These are phyloP conservation scores for Euura saliciscinereae DNA, from an alignment of 1,140 invertebrate species.

Conservation along the genomic window DNA sequence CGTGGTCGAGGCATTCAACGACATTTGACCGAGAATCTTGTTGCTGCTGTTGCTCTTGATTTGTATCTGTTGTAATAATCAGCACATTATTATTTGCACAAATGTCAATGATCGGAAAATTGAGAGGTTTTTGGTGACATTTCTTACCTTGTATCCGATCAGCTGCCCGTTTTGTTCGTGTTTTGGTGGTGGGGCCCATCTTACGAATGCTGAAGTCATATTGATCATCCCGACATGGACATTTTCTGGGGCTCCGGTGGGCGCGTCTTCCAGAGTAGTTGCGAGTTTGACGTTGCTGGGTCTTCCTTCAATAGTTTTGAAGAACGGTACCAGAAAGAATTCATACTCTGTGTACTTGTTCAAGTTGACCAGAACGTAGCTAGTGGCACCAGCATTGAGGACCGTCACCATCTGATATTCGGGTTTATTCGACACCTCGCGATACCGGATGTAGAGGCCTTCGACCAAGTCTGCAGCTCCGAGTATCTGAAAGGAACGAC, in stretches of 20 bases:
- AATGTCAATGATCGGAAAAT: neutral
- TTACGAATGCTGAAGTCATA: constrained; percentile 75
- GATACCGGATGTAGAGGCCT: constrained; percentile 92
- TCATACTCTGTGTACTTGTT: constrained; percentile 87
- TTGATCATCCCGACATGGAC: constrained; percentile 85
- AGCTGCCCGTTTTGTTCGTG: constrained; percentile 83
- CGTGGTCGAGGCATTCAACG: constrained; percentile 74
- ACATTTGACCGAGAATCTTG: constrained; percentile 72
- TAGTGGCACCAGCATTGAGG: constrained; percentile 68
- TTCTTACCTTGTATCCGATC: constrained; percentile 79
- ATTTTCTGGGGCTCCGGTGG: constrained; percentile 78
- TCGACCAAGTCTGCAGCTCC: constrained; percentile 70
- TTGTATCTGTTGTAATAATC: constrained; percentile 63
- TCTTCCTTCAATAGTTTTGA: constrained; percentile 81
- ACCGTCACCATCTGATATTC: constrained; percentile 76
- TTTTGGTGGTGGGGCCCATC: constrained; percentile 81
- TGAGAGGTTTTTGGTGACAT: constrained; percentile 7
- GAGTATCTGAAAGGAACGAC: constrained; percentile 54
- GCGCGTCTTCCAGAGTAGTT: constrained; percentile 74
- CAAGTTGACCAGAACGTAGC: constrained; percentile 73
- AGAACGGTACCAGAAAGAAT: constrained; percentile 88
- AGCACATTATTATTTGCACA: constrained; percentile 18
- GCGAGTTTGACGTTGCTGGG: constrained; percentile 78
- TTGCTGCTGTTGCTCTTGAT: constrained; percentile 68
- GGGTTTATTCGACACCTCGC: constrained; percentile 72